Conservation (phyloP, 2,888 invertebrate genomes). For the Lycaena phlaeas region DNA sequence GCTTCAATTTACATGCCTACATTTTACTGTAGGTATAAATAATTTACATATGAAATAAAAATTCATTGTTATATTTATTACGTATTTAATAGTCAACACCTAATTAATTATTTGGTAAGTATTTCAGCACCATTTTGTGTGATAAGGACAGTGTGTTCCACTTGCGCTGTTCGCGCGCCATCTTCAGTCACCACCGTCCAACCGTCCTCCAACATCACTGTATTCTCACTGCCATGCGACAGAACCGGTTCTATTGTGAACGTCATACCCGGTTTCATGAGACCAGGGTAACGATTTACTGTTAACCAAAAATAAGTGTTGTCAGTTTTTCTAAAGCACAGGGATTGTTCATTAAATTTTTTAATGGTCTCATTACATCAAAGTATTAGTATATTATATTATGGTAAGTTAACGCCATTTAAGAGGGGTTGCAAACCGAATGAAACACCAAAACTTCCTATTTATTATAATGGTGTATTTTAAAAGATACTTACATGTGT, state of each 20-base stretch:
- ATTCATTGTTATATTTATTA: neutral
- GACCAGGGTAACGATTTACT: conserved; percentile 78
- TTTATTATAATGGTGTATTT: too few species aligned
- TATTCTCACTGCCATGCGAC: conserved; percentile 79
- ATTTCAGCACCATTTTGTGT: conserved; percentile 84
- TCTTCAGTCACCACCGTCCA: conserved; percentile 95
- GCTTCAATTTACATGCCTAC: too few species aligned
- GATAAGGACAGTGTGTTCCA: conserved; percentile 92
- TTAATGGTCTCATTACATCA: too few species aligned
- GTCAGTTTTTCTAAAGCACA: too few species aligned
- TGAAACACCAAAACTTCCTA: too few species aligned
- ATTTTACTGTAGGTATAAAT: neutral
- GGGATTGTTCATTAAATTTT: too few species aligned
- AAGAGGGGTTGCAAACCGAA: too few species aligned
- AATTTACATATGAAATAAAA: neutral
- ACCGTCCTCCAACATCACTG: conserved; percentile 84
- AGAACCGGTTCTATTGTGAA: conserved; percentile 96
- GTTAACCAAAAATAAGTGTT: conserved; percentile 25
- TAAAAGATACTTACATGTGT: conserved; percentile 77
- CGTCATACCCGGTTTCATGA: conserved; percentile 91
- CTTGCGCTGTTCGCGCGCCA: conserved; percentile 87
- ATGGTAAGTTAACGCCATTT: too few species aligned
- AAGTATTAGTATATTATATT: too few species aligned
- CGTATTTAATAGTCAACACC: neutral
- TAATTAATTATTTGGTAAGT: conserved; percentile 69